Base-by-base conservation (phyloP, 2,888 invertebrate genomes). In the Synanthedon myopaeformis region DNA sequence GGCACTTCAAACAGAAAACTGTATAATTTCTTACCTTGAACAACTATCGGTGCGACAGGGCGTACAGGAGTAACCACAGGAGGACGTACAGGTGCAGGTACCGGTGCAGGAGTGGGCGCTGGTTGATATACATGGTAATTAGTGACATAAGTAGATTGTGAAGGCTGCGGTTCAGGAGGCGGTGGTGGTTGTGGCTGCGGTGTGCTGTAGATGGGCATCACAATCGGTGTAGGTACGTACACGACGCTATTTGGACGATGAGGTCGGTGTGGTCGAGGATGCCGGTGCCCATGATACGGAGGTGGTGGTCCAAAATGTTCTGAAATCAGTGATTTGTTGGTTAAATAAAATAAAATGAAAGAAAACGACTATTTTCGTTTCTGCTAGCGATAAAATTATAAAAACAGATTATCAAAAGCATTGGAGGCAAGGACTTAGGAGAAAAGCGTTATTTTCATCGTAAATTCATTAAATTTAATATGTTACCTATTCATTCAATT, bases 201-300 rank as follows among this genome's bases (percentile, higher is more conserved):
- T 3, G 70, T 76, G 0, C 70, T 76, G 63, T 79, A 80, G 53
- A 72, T 58, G 1, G 84, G 83, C 78, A 83, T 75, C 74, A 82
- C 72, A 8, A 82, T 72, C 0, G 82, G 82, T 0, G 83, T 58
- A 0, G 82, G 82, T n/a, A 84, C 63, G 63, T 79, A 84, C 0
- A 79, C 58, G 54, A 69, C 49, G 53, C 12, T 51, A 74, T 0
- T 64, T 61, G 5, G 58, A 59, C 0, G 68, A 65, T 0, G 45
- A 45, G 12, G 45, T 14, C 45, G 6, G 45, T 45, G 45, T 11
- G 70, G 67, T 0, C 68, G 62, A 2, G 66, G 67, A 51, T 70
- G 69, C 6, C 67, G 67, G 8, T 63, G 65, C 6, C n/a, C 45
- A 6, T 45, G 45, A 6, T 51, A 45, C 12, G 54, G 54, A 6